phyloP scores from a whole-genome alignment of 2,113 vertebrate genomes.

The Ctenomys sociabilis region DNA sequence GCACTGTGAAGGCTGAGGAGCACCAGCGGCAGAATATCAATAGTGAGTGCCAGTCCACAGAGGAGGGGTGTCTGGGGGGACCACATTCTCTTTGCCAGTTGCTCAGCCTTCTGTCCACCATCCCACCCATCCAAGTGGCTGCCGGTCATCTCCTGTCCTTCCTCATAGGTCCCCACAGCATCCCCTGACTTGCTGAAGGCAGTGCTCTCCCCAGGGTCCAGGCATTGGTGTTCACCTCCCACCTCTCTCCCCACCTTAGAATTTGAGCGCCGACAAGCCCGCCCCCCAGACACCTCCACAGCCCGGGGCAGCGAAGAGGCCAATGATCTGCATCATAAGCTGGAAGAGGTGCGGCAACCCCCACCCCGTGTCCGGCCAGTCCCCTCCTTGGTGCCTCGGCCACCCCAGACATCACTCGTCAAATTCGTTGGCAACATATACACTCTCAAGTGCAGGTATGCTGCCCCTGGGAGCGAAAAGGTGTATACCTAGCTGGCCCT shows the following conservation, averaged over 20 bases:
- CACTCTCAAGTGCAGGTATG: constrained; percentile 97
- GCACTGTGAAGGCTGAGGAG: constrained; percentile 84
- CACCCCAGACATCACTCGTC: constrained; percentile 94
- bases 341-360: constrained; percentile 89
- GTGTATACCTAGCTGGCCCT: background rate
- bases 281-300: constrained; percentile 88
- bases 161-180: background rate
- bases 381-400: constrained; percentile 94
- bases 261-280: constrained; percentile 90
- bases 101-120: background rate
- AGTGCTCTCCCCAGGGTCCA: background rate
- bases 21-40: constrained; percentile 86
- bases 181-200: background rate
- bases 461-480: background rate
- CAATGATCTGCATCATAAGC: constrained; percentile 83
- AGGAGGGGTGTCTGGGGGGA: background rate
- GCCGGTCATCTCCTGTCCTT: background rate
- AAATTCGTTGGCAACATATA: constrained; percentile 97
- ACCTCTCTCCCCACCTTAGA: constrained; percentile 80
- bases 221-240: background rate
- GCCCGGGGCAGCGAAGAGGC: constrained; percentile 88
- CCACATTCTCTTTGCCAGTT: background rate
- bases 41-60: constrained; percentile 81
- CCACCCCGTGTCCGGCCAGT: constrained; percentile 92
- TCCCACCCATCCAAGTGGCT: background rate